phyloP scores from a whole-genome alignment of 2,113 vertebrate genomes.

The Thunnus maccoyii region DNA sequence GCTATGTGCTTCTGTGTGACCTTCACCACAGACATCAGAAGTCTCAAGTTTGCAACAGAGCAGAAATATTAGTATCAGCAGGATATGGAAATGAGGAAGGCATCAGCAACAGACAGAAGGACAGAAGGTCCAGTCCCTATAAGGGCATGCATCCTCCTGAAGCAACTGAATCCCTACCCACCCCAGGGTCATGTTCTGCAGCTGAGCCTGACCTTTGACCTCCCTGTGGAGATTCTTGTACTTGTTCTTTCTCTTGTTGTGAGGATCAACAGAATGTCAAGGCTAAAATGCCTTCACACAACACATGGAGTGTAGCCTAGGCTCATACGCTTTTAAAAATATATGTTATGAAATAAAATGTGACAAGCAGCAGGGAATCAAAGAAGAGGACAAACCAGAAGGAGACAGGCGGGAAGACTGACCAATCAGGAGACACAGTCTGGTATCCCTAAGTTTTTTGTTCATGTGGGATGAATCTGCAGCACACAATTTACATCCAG shows the following conservation, averaged over 20 bases:
- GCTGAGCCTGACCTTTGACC: conserved; percentile 46
- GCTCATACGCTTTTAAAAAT: conserved; percentile 21
- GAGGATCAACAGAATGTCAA: conserved; percentile 52
- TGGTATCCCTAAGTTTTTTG: not conserved
- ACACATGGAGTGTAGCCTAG: not conserved
- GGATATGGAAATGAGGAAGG: conserved; percentile 3
- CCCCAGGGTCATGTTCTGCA: conserved; percentile 15
- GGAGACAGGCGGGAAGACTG: not conserved
- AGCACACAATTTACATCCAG: not conserved
- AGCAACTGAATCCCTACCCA: not conserved
- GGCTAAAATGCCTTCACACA: conserved; percentile 11
- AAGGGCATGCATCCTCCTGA: conserved; percentile 1
- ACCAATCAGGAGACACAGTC: not conserved
- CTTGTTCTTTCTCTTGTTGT: conserved; percentile 53
- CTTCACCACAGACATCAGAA: not conserved
- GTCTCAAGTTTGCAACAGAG: not conserved
- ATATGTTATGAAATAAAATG: conserved; percentile 27
- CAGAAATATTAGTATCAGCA: not conserved
- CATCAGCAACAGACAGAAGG: conserved; percentile 6
- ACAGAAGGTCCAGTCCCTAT: conserved; percentile 1
- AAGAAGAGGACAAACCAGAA: not conserved
- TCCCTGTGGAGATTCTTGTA: conserved; percentile 48
- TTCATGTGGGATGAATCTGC: not conserved
- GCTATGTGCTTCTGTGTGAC: not conserved
- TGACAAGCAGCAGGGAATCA: conserved; percentile 36